These are phyloP conservation scores for Holotrichia oblita DNA, from an alignment of 1,140 invertebrate species.

Conservation along the genomic window DNA sequence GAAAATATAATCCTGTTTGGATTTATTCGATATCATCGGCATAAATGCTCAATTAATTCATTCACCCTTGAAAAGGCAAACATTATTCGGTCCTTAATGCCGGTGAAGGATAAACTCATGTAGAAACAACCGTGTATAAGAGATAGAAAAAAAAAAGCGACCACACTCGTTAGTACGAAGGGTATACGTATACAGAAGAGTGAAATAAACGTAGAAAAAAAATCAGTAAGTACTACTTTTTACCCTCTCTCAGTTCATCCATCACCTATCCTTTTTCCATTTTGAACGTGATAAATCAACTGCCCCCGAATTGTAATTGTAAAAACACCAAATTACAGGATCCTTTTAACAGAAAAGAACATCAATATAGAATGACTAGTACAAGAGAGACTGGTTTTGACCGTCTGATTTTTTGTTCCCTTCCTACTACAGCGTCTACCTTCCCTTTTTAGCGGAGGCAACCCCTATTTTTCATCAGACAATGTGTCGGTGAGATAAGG, in stretches of 20 bases:
- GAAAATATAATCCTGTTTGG: too few species aligned
- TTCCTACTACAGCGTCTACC: not conserved
- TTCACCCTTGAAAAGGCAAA: too few species aligned
- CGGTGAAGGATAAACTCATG: too few species aligned
- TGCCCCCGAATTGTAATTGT: not conserved
- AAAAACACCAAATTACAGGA: not conserved
- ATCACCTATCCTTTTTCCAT: not conserved
- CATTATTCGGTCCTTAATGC: too few species aligned
- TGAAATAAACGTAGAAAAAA: not conserved
- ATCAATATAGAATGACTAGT: not conserved
- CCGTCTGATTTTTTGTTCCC: not conserved
- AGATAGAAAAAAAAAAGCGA: too few species aligned
- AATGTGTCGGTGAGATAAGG: not conserved
- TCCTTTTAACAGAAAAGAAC: not conserved
- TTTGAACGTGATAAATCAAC: not conserved
- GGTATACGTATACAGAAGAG: too few species aligned
- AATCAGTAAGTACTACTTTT: not conserved
- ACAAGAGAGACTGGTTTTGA: too few species aligned
- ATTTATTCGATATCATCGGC: too few species aligned
- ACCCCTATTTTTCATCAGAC: not conserved
- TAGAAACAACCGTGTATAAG: too few species aligned
- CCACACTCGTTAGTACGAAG: too few species aligned
- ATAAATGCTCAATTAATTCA: too few species aligned
- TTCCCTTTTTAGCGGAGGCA: not conserved
- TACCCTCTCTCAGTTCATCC: not conserved